Conservation (phyloP, 2,113 vertebrate species). For the Oryzias woworae region DNA sequence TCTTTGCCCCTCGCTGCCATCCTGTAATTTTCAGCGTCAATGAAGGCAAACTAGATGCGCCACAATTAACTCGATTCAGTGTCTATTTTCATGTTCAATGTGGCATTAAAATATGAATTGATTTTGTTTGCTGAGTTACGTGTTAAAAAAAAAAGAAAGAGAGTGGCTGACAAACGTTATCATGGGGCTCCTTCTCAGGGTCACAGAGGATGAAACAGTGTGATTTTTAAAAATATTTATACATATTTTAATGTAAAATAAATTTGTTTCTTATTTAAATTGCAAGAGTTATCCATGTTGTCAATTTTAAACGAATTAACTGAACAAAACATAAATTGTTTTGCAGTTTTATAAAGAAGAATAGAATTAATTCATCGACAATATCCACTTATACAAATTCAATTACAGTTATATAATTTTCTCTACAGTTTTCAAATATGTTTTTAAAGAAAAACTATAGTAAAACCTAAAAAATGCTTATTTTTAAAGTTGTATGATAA, state of each 20-base stretch:
- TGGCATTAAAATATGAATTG: constrained; percentile 72
- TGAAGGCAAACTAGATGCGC: constrained; percentile 69
- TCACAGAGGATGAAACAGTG: constrained; percentile 9
- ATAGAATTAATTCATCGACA: background rate
- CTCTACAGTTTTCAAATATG: background rate
- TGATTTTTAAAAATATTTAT: too few species aligned
- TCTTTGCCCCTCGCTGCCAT: constrained; percentile 56
- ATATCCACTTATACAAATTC: background rate
- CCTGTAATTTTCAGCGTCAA: constrained; percentile 73
- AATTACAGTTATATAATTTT: background rate
- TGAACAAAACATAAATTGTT: too few species aligned
- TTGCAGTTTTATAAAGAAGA: too few species aligned
- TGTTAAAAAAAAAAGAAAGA: constrained; percentile 46
- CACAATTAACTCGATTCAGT: constrained; percentile 68
- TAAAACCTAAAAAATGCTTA: too few species aligned
- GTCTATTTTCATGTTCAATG: constrained; percentile 71
- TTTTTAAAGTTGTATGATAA: too few species aligned
- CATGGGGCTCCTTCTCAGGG: background rate
- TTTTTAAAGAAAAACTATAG: too few species aligned
- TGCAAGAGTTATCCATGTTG: too few species aligned
- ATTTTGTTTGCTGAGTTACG: constrained; percentile 64
- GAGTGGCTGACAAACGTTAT: constrained; percentile 19
- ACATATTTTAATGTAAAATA: too few species aligned
- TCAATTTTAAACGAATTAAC: too few species aligned
- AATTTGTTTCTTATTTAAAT: too few species aligned